Base-by-base conservation (phyloP, 2,888 invertebrate species). In the Siphlonurus alternatus region DNA sequence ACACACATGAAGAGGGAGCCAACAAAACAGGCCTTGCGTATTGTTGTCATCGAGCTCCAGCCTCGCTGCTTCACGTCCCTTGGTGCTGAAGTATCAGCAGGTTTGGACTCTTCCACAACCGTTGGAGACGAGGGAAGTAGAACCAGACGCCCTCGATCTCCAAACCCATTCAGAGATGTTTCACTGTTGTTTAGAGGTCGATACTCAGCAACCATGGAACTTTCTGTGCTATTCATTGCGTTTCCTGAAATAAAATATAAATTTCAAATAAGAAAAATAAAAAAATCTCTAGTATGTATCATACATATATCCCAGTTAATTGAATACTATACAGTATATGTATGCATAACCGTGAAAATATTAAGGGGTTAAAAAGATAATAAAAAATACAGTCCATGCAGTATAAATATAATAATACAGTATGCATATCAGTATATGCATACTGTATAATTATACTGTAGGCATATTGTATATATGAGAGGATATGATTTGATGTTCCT, bases 1-100 rank as follows among this genome's bases (percentile, higher is more conserved):
- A 87, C 75, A 72, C 87, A 91, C 62, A 86, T 73, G 59, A 88
- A 73, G 67, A 90, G 82, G 1, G 90, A 90, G 10, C 81, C 77
- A 20, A 86, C 76, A 69, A 90, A 86, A 54, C 84, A 86, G 66
- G 83, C 80, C 67, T 84, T 83, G 18, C 89, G 81, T 53, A 83
- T 73, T 22, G 81, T 78, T 0, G 87, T 84, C 87, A 89, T 87
- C 2, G 25, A 20, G 19, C 22, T 20, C 56, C 56, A 56, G 22
- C 56, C 56, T 38, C 15, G 5, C 38, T 38, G 5, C 15, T 10
- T 10, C 7, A 38, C 15, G n/a, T n/a, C n/a, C n/a, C n/a, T n/a
- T n/a, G n/a, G n/a, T n/a, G n/a, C n/a, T 38, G 38, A 15, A 38
- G 38, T 38, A 5, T 38, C 38, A 20, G 7, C 20, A 20, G 56